Evolutionary conservation across 2,888 invertebrate genomes (phyloP).

Genomic region (Perdita meconis): DNA sequence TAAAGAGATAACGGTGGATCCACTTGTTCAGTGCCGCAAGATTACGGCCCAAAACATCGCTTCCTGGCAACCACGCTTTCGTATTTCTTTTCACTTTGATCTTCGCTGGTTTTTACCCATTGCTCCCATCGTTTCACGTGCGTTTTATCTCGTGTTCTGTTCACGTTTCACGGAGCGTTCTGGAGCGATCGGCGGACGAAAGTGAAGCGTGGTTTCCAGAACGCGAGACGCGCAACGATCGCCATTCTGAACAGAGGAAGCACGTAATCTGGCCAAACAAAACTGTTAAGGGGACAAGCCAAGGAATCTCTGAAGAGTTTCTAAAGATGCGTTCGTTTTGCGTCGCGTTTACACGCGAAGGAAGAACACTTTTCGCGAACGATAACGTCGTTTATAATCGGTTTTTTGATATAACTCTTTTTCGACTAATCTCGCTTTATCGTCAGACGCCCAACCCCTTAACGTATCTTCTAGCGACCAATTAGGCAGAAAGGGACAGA

Average conservation of each 20-base stretch:
- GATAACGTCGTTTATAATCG: constrained; percentile 75
- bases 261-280: constrained; percentile 45
- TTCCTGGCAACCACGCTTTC: constrained; percentile 69
- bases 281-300: constrained; percentile 32
- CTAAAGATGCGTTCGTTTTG: constrained; percentile 40
- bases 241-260: constrained; percentile 55
- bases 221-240: constrained; percentile 53
- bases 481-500: constrained; percentile 46
- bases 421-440: constrained; percentile 74
- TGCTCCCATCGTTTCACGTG: neutral
- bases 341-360: constrained; percentile 41
- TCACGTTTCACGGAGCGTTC: neutral
- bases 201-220: constrained; percentile 62
- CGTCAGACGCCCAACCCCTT: constrained; percentile 63
- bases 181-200: neutral
- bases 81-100: neutral
- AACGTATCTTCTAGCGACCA: constrained; percentile 71
- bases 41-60: constrained; percentile 66
- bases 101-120: constrained; percentile 13
- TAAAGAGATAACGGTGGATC: constrained; percentile 68
- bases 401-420: constrained; percentile 77
- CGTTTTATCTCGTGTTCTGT: neutral
- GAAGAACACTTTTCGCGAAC: constrained; percentile 59
- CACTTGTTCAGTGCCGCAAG: constrained; percentile 68
- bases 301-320: constrained; percentile 41